Conservation (phyloP, 2,797 vertebrate genomes). For the Dipus sagitta region DNA sequence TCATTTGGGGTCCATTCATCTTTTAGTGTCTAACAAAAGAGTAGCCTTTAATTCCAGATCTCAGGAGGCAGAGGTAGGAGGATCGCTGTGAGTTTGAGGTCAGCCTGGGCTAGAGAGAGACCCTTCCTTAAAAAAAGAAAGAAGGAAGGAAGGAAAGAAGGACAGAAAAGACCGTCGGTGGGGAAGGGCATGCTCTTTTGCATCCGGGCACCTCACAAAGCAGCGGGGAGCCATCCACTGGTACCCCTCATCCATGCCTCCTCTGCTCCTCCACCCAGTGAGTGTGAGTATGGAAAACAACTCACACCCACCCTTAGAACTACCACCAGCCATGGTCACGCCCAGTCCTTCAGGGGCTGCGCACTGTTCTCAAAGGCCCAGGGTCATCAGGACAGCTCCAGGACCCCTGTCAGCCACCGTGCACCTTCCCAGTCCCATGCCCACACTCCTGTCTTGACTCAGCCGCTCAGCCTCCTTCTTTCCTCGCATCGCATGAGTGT, state of each 20-base stretch:
- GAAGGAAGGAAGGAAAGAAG: too few species aligned
- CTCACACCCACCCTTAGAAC: neutral
- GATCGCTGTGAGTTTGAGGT: too few species aligned
- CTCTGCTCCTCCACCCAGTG: neutral
- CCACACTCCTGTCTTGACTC: neutral
- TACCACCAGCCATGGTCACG: fast-evolving
- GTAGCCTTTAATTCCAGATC: too few species aligned
- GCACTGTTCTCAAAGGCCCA: neutral
- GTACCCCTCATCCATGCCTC: too few species aligned
- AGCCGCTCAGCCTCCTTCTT: neutral
- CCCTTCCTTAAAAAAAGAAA: neutral
- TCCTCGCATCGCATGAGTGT: fast-evolving
- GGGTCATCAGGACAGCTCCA: fast-evolving
- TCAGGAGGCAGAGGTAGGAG: too few species aligned
- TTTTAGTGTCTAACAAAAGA: neutral
- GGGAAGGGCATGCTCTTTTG: fast-evolving
- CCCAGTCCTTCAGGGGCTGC: neutral
- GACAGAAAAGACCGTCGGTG: neutral
- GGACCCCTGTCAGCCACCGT: neutral
- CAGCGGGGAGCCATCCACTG: too few species aligned
- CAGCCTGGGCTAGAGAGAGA: too few species aligned
- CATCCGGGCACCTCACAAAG: neutral
- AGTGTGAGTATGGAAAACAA: fast-evolving
- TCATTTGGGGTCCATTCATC: neutral
- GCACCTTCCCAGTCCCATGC: too few species aligned